Base-by-base conservation (phyloP, 2,888 invertebrate genomes). In the Melipona beecheii region DNA sequence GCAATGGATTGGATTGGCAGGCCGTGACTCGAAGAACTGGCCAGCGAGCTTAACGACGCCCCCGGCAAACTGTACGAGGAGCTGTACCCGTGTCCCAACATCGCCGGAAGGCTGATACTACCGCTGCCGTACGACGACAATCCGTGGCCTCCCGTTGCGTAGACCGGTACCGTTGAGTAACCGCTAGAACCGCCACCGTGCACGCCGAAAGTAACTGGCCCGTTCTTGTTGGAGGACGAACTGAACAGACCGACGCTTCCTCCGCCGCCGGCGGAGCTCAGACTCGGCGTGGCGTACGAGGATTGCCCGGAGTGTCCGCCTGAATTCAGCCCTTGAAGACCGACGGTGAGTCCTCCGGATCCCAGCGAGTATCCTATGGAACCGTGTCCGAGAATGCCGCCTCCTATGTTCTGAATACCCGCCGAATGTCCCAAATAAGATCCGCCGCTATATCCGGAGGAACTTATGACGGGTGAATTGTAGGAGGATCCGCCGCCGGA, bases 151-250 rank as follows among this genome's bases (percentile, higher is more conserved):
- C 89, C 90, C 0, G 91, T 77, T 0, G 91, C 85, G 78, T 93
- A 93, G 9, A 86, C 31, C 0, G 92, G 92, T 0, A 86, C 76
- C 0, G 27, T 27, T 27, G 87, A 72, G 56, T 90, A 91, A 11
- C 79, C 43, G 50, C 66, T 72, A 6, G 89, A 80, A 2, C 70
- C 73, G 24, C 91, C 90, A 5, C 86, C 90, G 13, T 91, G 87
- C 43, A 73, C 19, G 19, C 91, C 91, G 43, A 94, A 94, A 0
- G 94, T 94, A 5, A 94, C 93, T 1, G 94, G 94, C 13, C 94
- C 94, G 0, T 88, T 93, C 73, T 93, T 94, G 19, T 93, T 94
- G 19, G 86, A 86, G 0, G 91, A 50, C 0, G 91, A 78, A 0
- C 81, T 36, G 69, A 93, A 88, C 4, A 92, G 70, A 4, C 87